Evolutionary conservation across 2,888 invertebrate species (phyloP).

Genomic region (Eugnorisma glareosa): DNA sequence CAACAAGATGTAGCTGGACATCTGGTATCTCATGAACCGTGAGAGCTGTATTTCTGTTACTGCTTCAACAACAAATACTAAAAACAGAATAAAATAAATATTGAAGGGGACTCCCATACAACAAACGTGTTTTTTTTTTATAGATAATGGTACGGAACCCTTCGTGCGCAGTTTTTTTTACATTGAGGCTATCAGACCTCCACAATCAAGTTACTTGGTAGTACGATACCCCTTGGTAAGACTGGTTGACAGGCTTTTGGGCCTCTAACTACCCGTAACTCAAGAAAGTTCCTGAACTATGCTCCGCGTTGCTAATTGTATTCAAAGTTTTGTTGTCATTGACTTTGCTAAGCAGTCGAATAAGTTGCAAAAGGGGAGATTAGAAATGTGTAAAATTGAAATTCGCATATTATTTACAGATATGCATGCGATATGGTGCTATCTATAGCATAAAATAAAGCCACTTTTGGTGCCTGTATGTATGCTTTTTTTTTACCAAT

Average conservation of each 20-base stretch:
- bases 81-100: no score
- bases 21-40: no score
- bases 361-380: conserved; percentile 39
- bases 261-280: not conserved
- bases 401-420: not conserved
- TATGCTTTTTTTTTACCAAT: no score
- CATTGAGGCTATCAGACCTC: not conserved
- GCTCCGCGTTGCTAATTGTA: conserved; percentile 53
- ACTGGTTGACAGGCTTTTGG: not conserved
- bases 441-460: not conserved
- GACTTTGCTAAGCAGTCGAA: conserved; percentile 43
- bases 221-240: not conserved
- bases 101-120: no score
- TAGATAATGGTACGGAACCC: no score
- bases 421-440: not conserved
- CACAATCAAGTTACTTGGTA: not conserved
- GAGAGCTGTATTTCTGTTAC: no score
- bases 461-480: not conserved
- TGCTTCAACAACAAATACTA: no score
- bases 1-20: not conserved
- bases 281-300: conserved; percentile 44
- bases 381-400: conserved; percentile 22
- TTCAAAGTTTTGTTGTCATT: conserved; percentile 57
- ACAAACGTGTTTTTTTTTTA: no score
- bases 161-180: no score